A percentile compares a stretch with the other conserved stretches of the same genome.
Evolutionary conservation across 2,888 invertebrate genomes (phyloP).

Genomic region (Drosophila eohydei): DNA sequence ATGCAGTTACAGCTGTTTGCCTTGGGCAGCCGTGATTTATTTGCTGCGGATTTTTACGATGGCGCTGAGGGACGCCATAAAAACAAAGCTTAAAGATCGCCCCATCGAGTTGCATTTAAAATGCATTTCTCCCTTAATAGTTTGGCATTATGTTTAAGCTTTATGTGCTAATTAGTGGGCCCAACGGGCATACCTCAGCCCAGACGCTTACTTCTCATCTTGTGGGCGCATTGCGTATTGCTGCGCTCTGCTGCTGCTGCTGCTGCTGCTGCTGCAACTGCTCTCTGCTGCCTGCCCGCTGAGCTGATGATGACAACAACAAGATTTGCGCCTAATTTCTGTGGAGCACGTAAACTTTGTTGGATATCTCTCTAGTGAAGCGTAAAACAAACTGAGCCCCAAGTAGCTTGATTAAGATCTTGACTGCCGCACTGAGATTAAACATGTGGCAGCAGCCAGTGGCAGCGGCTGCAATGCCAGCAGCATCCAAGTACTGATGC

Average conservation of each 20-base stretch:
- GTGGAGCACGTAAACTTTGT: slow-evolving; percentile 68
- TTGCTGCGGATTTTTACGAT: slow-evolving; percentile 72
- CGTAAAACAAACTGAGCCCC: slow-evolving; percentile 52
- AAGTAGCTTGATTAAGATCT: slow-evolving; percentile 74
- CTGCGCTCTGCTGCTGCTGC: neutral
- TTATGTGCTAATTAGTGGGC: slow-evolving; percentile 72
- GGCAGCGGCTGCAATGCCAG: slow-evolving; percentile 21
- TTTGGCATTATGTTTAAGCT: slow-evolving; percentile 60
- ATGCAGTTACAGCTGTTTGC: slow-evolving; percentile 26
- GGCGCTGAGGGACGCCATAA: slow-evolving; percentile 65
- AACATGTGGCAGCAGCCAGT: slow-evolving; percentile 56
- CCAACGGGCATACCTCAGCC: slow-evolving; percentile 10
- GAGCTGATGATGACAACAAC: slow-evolving; percentile 52
- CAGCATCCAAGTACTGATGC: slow-evolving; percentile 10
- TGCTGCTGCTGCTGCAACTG: neutral
- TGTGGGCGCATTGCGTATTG: slow-evolving; percentile 17
- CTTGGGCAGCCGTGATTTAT: slow-evolving; percentile 68
- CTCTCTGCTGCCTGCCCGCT: neutral
- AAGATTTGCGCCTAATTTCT: slow-evolving; percentile 77
- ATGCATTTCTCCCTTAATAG: slow-evolving; percentile 71
- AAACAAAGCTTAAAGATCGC: slow-evolving; percentile 33
- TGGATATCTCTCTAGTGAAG: slow-evolving; percentile 60
- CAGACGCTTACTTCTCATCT: neutral
- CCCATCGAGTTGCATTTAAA: slow-evolving; percentile 62
- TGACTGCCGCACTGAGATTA: slow-evolving; percentile 70